Conservation (phyloP, 2,888 invertebrate genomes). For the Andrena chrysosceles region DNA sequence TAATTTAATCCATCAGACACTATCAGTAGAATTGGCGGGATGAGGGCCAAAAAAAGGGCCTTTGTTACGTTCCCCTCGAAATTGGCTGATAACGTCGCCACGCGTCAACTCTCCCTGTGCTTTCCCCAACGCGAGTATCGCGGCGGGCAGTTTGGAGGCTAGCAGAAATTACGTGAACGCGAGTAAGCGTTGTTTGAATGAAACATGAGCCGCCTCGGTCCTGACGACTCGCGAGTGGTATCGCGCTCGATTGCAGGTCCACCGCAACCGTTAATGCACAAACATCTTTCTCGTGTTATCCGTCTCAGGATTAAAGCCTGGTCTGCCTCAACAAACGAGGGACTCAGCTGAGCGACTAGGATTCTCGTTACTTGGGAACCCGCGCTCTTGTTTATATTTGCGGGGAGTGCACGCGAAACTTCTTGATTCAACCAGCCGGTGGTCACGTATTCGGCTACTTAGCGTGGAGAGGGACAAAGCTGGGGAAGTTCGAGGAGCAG, state of each 20-base stretch:
- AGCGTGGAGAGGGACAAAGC: background rate
- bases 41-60: background rate
- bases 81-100: background rate
- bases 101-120: background rate
- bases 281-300: slow-evolving; percentile 11
- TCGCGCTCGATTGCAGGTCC: slow-evolving; percentile 30
- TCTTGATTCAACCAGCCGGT: slow-evolving; percentile 13
- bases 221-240: background rate
- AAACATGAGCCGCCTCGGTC: slow-evolving; percentile 19
- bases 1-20: no score
- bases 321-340: slow-evolving; percentile 23
- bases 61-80: background rate
- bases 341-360: background rate
- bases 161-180: slow-evolving; percentile 9
- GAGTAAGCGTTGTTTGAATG: slow-evolving; percentile 1
- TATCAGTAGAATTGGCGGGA: no score
- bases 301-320: slow-evolving; percentile 2
- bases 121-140: background rate
- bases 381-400: slow-evolving; percentile 41
- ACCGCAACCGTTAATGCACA: slow-evolving; percentile 23
- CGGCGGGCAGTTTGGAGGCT: slow-evolving; percentile 12
- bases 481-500: background rate
- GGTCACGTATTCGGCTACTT: slow-evolving; percentile 45
- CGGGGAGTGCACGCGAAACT: slow-evolving; percentile 27
- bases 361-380: slow-evolving; percentile 23